Conservation (phyloP, 2,797 vertebrate species). For the Channa striata region DNA sequence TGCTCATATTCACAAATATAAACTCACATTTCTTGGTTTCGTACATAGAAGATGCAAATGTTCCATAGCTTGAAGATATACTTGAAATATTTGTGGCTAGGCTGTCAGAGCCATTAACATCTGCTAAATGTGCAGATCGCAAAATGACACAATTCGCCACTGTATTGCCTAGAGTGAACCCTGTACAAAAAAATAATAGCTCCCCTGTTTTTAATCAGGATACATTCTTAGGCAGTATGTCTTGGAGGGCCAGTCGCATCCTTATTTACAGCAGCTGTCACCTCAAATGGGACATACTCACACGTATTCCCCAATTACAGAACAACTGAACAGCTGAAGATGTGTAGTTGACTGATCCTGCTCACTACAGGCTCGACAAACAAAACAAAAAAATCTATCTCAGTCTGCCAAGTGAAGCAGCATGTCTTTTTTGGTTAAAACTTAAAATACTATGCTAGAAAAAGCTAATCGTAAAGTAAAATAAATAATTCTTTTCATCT, state of each 20-base stretch:
- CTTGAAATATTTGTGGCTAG: background rate
- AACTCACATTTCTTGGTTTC: background rate
- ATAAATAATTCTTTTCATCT: slow-evolving; percentile 36
- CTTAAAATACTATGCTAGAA: background rate
- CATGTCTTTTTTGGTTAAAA: slow-evolving; percentile 4
- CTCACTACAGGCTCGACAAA: slow-evolving; percentile 51
- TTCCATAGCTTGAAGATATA: background rate
- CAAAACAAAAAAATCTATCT: slow-evolving; percentile 23
- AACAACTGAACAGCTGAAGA: slow-evolving; percentile 50
- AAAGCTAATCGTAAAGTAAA: slow-evolving; percentile 7
- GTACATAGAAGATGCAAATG: background rate
- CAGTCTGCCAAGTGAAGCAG: slow-evolving; percentile 21
- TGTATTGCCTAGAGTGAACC: slow-evolving; percentile 7
- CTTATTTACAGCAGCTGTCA: slow-evolving; percentile 47
- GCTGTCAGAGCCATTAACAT: background rate
- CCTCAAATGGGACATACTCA: slow-evolving; percentile 28
- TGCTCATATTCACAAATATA: background rate
- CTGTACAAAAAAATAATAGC: slow-evolving; percentile 12
- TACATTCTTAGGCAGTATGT: slow-evolving; percentile 42
- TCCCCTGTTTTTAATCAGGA: slow-evolving; percentile 5
- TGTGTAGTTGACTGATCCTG: slow-evolving; percentile 48
- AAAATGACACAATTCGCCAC: background rate
- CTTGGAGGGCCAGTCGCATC: slow-evolving; percentile 21
- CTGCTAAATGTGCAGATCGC: slow-evolving; percentile 6
- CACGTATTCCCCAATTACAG: slow-evolving; percentile 47